These are phyloP conservation scores for Tetropium fuscum DNA, from an alignment of 2,888 invertebrate genomes.

Conservation along the genomic window DNA sequence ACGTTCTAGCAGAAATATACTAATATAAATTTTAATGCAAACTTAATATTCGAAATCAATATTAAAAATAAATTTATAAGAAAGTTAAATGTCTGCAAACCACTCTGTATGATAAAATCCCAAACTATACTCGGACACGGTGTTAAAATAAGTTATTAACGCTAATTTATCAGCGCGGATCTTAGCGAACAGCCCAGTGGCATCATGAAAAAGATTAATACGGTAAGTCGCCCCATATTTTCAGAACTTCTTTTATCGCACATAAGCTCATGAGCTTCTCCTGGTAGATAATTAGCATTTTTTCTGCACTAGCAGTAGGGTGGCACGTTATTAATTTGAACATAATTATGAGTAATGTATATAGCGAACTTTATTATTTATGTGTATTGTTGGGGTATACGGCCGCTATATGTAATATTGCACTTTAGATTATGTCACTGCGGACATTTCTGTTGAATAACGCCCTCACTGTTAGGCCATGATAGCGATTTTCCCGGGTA, in stretches of 20 bases:
- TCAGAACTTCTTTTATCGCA: slow-evolving; percentile 17
- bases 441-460: slow-evolving; percentile 56
- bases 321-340: slow-evolving; percentile 50
- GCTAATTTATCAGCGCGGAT: slow-evolving; percentile 4
- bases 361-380: slow-evolving; percentile 58
- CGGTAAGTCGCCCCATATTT: slow-evolving; percentile 10
- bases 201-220: slow-evolving; percentile 21
- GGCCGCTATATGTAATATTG: slow-evolving; percentile 45
- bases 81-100: too few relatives aligned
- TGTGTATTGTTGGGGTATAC: slow-evolving; percentile 45
- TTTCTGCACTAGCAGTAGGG: slow-evolving; percentile 14
- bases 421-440: slow-evolving; percentile 56
- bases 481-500: slow-evolving; percentile 51
- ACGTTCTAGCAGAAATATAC: too few relatives aligned
- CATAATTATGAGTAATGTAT: slow-evolving; percentile 57
- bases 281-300: slow-evolving; percentile 24
- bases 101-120: too few relatives aligned
- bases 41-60: too few relatives aligned
- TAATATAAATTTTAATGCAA: too few relatives aligned
- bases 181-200: slow-evolving; percentile 1
- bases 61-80: too few relatives aligned
- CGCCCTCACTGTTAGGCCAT: slow-evolving; percentile 51
- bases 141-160: slow-evolving; percentile 3
- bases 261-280: slow-evolving; percentile 14
- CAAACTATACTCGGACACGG: too few relatives aligned